These are phyloP conservation scores for Pristionchus arcanus DNA, from an alignment of 2,888 invertebrate species.

Conservation along the genomic window DNA sequence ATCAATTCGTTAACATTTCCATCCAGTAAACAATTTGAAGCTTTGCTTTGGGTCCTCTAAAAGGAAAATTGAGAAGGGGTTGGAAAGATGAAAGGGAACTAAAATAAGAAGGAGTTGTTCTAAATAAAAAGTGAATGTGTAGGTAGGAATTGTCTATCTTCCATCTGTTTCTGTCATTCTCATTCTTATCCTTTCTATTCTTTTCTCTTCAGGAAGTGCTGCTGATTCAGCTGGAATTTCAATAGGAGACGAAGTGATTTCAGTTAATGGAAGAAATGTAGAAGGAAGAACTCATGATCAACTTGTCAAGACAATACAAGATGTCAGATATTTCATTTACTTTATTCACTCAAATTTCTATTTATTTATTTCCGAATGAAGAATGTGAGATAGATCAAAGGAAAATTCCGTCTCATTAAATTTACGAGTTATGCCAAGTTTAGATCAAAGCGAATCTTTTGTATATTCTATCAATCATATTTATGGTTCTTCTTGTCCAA, in stretches of 20 bases:
- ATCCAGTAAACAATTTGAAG: conserved; percentile 16
- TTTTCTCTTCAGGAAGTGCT: conserved; percentile 86
- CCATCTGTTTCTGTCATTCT: background rate
- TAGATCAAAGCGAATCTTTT: background rate
- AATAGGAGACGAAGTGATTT: conserved; percentile 96
- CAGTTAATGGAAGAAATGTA: conserved; percentile 94
- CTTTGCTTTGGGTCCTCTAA: background rate
- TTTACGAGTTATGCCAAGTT: background rate
- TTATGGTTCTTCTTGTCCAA: background rate
- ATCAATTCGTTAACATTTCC: conserved; percentile 39
- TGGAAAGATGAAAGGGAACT: conserved; percentile 13
- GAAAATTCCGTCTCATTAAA: background rate
- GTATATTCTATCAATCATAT: background rate
- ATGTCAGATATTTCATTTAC: conserved; percentile 84
- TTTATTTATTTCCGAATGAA: background rate
- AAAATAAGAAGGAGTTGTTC: background rate
- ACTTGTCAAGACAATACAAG: conserved; percentile 94
- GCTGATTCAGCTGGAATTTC: conserved; percentile 93
- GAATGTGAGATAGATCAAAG: background rate
- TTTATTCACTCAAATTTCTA: background rate
- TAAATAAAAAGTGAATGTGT: background rate
- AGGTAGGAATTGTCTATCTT: background rate
- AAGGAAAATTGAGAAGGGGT: conserved; percentile 10
- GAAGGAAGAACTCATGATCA: conserved; percentile 94
- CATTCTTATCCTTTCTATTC: background rate